Evolutionary conservation across 2,888 invertebrate genomes (phyloP).

Genomic region (Sarcophaga variegata): DNA sequence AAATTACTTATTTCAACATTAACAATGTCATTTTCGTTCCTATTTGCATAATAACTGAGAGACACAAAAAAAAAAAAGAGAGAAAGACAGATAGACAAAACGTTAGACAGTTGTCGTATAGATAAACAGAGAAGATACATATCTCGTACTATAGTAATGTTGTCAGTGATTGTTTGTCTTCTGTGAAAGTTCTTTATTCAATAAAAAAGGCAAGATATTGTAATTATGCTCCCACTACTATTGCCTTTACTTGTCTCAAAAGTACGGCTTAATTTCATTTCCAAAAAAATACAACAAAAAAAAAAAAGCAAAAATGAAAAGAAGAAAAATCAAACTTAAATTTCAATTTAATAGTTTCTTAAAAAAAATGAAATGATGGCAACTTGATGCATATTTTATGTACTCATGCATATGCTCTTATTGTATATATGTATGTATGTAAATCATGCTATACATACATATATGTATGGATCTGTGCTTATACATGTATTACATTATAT

Average conservation of each 20-base stretch:
- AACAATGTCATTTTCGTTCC: slow-evolving; percentile 9
- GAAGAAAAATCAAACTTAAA: slow-evolving; percentile 13
- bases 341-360: slow-evolving; percentile 44
- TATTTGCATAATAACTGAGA: background rate
- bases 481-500: slow-evolving; percentile 12
- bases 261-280: slow-evolving; percentile 34
- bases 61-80: background rate
- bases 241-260: slow-evolving; percentile 20
- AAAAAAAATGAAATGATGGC: slow-evolving; percentile 8
- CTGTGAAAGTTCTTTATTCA: slow-evolving; percentile 6
- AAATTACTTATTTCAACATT: slow-evolving; percentile 25
- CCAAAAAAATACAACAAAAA: slow-evolving; percentile 1
- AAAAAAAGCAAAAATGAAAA: background rate
- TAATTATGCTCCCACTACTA: slow-evolving; percentile 24
- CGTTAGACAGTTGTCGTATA: background rate
- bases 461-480: background rate
- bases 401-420: too few species aligned
- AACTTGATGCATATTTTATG: background rate
- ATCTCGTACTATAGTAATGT: background rate
- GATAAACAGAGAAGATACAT: background rate
- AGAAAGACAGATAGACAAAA: background rate
- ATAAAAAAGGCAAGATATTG: slow-evolving; percentile 2
- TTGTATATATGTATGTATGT: too few species aligned
- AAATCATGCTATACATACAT: background rate
- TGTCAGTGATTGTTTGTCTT: background rate